Base-by-base conservation (phyloP, 2,113 vertebrate species). In the Butastur rufipennis region DNA sequence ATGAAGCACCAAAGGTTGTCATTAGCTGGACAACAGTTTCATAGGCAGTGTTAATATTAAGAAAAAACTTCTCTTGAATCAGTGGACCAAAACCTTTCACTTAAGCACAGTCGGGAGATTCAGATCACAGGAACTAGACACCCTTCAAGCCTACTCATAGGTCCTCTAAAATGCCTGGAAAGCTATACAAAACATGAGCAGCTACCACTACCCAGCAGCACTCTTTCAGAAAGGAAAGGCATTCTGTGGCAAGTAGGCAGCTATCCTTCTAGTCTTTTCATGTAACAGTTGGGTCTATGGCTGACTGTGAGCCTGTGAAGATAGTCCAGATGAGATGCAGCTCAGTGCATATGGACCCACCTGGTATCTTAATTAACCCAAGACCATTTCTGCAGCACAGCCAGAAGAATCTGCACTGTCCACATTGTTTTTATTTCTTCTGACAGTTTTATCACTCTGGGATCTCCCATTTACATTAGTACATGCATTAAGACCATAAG, bases 301-400 rank as follows among this genome's bases (percentile, higher is more conserved):
- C 32, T 66, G 25, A 53, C 26, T n/a, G n/a, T 7, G 32, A 73
- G 29, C 18, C 38, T 58, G 12, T 17, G 21, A 82, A 80, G 17
- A 29, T 2, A 68, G 27, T 2, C 5, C 34, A 83, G 45, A 26
- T 48, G 36, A 79, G 27, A 48, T 2, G 47, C 6, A 55, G 32
- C 32, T 48, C 48, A 59, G 18, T 61, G 81, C 10, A 32, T 0
- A 0, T 0, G 80, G 15, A 53, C 7, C 16, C 6, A 17, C 34
- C 3, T 23, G 16, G 11, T 7, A 68, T 9, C 7, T 66, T 53
- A 48, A 71, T 27, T 81, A 81, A 80, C 32, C 6, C 36, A 87
- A 85, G 27, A 4, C 17, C 14, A 13, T 23, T 85, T 65, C 66
- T 77, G 62, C 8, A 65, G 38, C 18, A 86, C n/a, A 81, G 36